Evolutionary conservation across 2,888 invertebrate species (phyloP), one percentile per base, ranked within the genome.

Genomic region (Synergus japonicus): DNA sequence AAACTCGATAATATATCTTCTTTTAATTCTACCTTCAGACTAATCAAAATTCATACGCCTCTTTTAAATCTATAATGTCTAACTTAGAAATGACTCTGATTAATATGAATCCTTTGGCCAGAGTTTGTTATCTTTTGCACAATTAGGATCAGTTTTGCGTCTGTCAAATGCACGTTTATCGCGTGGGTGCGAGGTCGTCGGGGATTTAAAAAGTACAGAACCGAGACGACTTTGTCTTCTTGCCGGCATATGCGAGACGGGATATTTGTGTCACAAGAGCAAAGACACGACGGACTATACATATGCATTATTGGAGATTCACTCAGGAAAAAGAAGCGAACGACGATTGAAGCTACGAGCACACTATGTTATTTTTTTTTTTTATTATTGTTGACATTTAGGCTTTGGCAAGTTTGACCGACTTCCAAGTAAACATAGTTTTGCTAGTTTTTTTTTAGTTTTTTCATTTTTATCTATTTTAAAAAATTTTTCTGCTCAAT

Each of bases 121-220:
- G 73, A 73, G 15, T 37, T 69, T 9, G n/a, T 73, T 73, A 49
- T 73, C 54, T 73, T 73, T 73, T 73, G 73, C n/a, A 54, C 73
- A 73, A 54, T 73, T 54, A 73, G 54, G 37, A 54, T 29, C 15
- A 66, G 43, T 66, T 54, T 60, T 60, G 5, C 60, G 12, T 60
- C 60, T 60, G 60, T 60, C 60, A 60, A 29, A 60, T 60, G 12
- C 22, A 15, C 76, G 73, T 80, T 78, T 82, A 77, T 78, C 77
- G 78, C 69, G 82, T 64, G 81, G 76, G 58, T 76, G 76, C 44
- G 65, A 76, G 76, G 82, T 81, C 77, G 82, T 80, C 82, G 82
- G 69, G 41, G 77, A 73, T 73, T 73, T 73, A 37, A 73, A 73
- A 73, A 73, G 37, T 73, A 54, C 54, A 73, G 37, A 73, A 37